A percentile compares a stretch with the other conserved stretches of the same genome.
Conservation (phyloP, 2,113 vertebrate genomes). For the Nothocercus nigrocapillus region DNA sequence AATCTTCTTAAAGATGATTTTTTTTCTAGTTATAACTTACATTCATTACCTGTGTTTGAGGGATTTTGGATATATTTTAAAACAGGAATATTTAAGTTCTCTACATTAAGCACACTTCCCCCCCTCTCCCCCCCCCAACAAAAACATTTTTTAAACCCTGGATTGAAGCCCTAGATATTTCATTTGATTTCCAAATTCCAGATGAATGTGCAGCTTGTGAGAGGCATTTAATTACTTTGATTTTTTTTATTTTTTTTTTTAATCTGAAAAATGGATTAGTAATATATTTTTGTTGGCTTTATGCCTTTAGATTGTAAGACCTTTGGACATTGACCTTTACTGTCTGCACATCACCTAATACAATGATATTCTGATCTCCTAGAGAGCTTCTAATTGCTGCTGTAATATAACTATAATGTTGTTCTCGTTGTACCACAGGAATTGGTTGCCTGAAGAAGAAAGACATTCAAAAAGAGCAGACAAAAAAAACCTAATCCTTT, state of each 20-base stretch:
- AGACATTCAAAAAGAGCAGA: background rate
- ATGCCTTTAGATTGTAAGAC: background rate
- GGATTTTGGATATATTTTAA: background rate
- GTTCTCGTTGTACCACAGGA: background rate
- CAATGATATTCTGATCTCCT: background rate
- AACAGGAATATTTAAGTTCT: background rate
- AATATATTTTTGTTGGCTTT: background rate
- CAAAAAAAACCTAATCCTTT: background rate
- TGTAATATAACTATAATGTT: background rate
- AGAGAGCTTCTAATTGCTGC: background rate
- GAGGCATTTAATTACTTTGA: constrained; percentile 19
- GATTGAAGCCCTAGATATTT: background rate
- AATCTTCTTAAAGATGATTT: background rate
- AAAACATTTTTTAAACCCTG: background rate
- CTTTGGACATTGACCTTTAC: constrained; percentile 23
- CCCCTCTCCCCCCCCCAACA: no score
- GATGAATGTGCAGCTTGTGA: background rate
- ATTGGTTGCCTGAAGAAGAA: background rate
- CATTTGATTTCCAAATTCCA: background rate
- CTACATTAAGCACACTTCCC: background rate
- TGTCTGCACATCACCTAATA: background rate
- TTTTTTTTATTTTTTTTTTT: background rate
- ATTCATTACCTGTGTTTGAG: background rate
- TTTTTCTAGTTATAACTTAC: background rate
- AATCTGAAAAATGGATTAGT: constrained; percentile 21